Conservation (phyloP, 2,888 invertebrate genomes). For the Lepidochitona cinerea region DNA sequence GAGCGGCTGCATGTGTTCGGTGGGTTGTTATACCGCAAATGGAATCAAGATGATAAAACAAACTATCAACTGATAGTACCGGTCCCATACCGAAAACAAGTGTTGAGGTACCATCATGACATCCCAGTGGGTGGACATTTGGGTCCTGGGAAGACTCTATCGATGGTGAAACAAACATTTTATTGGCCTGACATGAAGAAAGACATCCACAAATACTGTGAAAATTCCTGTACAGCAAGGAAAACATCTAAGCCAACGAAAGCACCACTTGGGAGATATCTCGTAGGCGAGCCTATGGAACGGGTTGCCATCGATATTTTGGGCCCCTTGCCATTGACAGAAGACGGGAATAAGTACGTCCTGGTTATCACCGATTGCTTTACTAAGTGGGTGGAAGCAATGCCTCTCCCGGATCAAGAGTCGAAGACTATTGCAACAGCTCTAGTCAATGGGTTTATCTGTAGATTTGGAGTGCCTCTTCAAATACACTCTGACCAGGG, state of each 20-base stretch:
- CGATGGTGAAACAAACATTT: constrained; percentile 9
- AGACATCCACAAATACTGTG: constrained; percentile 14
- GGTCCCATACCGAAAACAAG: background rate
- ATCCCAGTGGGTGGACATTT: constrained; percentile 18
- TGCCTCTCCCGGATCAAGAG: background rate
- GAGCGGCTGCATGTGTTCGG: constrained; percentile 7
- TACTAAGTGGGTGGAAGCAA: background rate
- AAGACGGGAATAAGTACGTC: background rate
- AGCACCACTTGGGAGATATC: constrained; percentile 1
- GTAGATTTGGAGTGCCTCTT: constrained; percentile 17
- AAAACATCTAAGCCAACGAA: constrained; percentile 15
- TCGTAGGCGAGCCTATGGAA: background rate
- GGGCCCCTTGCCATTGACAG: background rate
- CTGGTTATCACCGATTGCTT: background rate
- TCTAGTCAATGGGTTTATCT: background rate
- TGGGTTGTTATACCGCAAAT: constrained; percentile 16
- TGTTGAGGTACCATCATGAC: background rate
- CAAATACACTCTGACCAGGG: constrained; percentile 19
- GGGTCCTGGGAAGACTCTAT: constrained; percentile 19
- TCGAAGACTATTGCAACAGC: background rate
- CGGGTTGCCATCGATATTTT: background rate
- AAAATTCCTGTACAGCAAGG: constrained; percentile 12
- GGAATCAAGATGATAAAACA: constrained; percentile 5
- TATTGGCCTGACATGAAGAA: constrained; percentile 22
- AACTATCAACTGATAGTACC: constrained; percentile 14